A percentile compares a stretch with the other conserved stretches of the same genome.
phyloP scores from a whole-genome alignment of 2,888 invertebrate species.

The Dione vanillae region DNA sequence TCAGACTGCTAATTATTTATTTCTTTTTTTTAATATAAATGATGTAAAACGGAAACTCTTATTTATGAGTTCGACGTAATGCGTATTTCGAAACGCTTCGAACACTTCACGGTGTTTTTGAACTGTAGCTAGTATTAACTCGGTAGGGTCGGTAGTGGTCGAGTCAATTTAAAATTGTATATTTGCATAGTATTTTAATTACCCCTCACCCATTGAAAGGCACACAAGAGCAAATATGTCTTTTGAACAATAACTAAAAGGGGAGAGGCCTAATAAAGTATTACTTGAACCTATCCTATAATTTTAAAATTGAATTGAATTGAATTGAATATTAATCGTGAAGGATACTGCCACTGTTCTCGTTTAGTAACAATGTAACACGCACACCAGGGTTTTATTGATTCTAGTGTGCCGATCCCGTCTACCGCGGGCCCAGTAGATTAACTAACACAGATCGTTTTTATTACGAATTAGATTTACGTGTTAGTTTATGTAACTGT shows the following conservation, averaged over 20 bases:
- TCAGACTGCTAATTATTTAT: constrained; percentile 18
- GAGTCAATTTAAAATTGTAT: constrained; percentile 71
- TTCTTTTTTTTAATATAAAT: constrained; percentile 24
- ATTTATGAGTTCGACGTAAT: constrained; percentile 8
- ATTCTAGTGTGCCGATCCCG: constrained; percentile 76
- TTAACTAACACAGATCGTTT: constrained; percentile 78
- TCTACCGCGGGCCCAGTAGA: constrained; percentile 72
- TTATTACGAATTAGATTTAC: constrained; percentile 83
- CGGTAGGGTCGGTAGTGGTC: constrained; percentile 72
- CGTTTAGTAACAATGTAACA: constrained; percentile 58
- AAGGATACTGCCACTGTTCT: constrained; percentile 75
- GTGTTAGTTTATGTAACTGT: constrained; percentile 84
- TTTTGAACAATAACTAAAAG: constrained; percentile 75
- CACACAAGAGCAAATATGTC: constrained; percentile 74
- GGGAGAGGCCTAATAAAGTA: constrained; percentile 73
- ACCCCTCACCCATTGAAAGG: constrained; percentile 57
- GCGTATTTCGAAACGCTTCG: constrained; percentile 63
- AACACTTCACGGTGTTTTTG: constrained; percentile 63
- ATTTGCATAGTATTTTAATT: constrained; percentile 58
- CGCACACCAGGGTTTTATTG: constrained; percentile 80
- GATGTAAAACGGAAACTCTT: constrained; percentile 10
- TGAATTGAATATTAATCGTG: constrained; percentile 63
- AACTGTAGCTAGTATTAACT: constrained; percentile 70
- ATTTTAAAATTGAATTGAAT: no score
- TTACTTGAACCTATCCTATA: constrained; percentile 63